These are phyloP conservation scores for Aurelia sp. DNA, from an alignment of 30 jellyfish, hydroid and myxozoan genomes.

Conservation along the genomic window DNA sequence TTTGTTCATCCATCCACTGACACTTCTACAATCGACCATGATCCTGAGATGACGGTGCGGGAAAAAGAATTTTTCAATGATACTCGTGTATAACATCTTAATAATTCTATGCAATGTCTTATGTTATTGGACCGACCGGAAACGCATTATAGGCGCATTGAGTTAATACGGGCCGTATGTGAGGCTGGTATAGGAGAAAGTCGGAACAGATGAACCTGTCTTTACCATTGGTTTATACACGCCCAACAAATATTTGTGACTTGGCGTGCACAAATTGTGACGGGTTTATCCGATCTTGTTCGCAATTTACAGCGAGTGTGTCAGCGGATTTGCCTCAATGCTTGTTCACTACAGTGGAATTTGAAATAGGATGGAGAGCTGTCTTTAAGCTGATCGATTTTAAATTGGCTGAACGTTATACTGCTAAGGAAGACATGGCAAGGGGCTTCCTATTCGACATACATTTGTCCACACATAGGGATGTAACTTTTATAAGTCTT, in stretches of 20 bases:
- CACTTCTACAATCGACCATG: slow-evolving; percentile 79
- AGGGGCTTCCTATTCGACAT: too few species aligned
- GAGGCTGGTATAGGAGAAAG: slow-evolving; percentile 63
- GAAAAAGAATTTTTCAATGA: slow-evolving; percentile 68
- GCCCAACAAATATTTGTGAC: slow-evolving; percentile 62
- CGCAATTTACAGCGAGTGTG: slow-evolving; percentile 40
- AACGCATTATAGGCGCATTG: slow-evolving; percentile 62
- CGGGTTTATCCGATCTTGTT: slow-evolving; percentile 60
- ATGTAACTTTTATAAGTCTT: too few species aligned
- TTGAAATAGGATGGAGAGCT: background rate
- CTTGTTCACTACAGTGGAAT: background rate
- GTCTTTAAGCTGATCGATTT: too few species aligned
- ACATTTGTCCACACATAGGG: too few species aligned
- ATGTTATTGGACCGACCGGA: slow-evolving; percentile 80
- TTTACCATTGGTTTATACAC: slow-evolving; percentile 55
- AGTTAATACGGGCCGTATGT: slow-evolving; percentile 8
- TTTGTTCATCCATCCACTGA: slow-evolving; percentile 67
- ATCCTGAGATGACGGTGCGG: slow-evolving; percentile 74
- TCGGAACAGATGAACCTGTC: slow-evolving; percentile 72
- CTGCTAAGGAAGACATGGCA: too few species aligned
- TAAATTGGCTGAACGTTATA: too few species aligned
- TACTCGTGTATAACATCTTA: slow-evolving; percentile 49
- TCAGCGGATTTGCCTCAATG: slow-evolving; percentile 36
- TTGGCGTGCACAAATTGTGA: slow-evolving; percentile 54
- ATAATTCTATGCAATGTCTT: slow-evolving; percentile 56